phyloP scores from a whole-genome alignment of 30 jellyfish, hydroid and myxozoan genomes.

The Turritopsis rubra region DNA sequence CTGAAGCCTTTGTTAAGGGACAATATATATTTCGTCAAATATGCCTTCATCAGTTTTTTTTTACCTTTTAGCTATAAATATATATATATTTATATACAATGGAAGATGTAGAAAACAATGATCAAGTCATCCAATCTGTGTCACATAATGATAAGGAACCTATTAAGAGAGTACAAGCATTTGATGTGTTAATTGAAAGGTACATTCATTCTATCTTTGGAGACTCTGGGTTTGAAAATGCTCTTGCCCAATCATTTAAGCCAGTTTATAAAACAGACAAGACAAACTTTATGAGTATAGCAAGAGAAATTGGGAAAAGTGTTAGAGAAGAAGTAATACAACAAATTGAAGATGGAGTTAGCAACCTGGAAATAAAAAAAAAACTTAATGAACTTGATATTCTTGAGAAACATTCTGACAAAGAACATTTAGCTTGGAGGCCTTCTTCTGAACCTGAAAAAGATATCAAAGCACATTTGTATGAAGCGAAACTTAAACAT shows the following conservation, averaged over 20 bases:
- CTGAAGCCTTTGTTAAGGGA: no score
- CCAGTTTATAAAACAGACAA: background rate
- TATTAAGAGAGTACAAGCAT: slow-evolving; percentile 1
- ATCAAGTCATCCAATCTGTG: background rate
- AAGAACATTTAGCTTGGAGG: background rate
- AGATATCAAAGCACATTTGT: background rate
- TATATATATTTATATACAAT: no score
- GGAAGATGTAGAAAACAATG: background rate
- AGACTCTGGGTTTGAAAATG: background rate
- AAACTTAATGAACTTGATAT: background rate
- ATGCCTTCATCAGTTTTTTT: no score
- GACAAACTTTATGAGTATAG: background rate
- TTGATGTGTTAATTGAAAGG: background rate
- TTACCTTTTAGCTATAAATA: background rate
- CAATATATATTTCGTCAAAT: no score
- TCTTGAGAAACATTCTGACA: background rate
- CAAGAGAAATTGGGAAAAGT: background rate
- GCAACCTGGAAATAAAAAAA: background rate
- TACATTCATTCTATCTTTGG: background rate
- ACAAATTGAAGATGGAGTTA: background rate
- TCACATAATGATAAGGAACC: background rate
- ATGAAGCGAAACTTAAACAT: background rate
- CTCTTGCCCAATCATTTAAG: background rate
- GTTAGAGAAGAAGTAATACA: background rate
- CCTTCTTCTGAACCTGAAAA: background rate